Evolutionary conservation across 23 tunicate species (phyloP).

Genomic region (Ascidia mentula): DNA sequence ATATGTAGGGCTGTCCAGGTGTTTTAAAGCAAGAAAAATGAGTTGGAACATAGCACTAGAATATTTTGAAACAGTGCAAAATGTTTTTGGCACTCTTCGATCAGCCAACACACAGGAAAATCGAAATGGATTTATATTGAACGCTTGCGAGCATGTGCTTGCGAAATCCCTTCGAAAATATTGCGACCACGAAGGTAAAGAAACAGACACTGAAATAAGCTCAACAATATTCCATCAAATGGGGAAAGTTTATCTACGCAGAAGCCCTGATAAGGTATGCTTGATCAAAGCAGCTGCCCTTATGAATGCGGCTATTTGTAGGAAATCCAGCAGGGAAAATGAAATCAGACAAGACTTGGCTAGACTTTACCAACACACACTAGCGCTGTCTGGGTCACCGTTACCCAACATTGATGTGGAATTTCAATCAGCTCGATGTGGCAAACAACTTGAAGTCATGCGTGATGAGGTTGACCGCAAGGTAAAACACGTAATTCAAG

Average conservation of each 20-base stretch:
- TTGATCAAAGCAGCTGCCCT: background rate
- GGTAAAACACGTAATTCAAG: background rate
- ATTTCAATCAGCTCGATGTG: background rate
- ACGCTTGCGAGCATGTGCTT: background rate
- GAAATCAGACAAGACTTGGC: background rate
- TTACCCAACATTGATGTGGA: background rate
- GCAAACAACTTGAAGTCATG: background rate
- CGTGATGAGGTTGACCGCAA: background rate
- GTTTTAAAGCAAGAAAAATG: too few relatives aligned
- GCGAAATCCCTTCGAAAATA: background rate
- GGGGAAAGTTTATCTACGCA: background rate
- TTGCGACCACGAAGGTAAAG: constrained; percentile 5
- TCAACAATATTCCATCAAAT: background rate
- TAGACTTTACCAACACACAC: background rate
- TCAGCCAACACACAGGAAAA: background rate
- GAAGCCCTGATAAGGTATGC: background rate
- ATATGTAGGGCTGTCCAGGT: too few relatives aligned
- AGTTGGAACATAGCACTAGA: background rate
- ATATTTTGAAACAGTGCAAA: background rate
- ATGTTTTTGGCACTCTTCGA: background rate
- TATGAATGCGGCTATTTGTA: background rate
- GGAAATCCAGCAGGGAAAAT: background rate
- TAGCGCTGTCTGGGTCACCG: background rate
- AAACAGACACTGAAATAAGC: background rate
- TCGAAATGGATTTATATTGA: background rate